phyloP scores from a whole-genome alignment of 1,140 invertebrate genomes.

The Apis florea region DNA sequence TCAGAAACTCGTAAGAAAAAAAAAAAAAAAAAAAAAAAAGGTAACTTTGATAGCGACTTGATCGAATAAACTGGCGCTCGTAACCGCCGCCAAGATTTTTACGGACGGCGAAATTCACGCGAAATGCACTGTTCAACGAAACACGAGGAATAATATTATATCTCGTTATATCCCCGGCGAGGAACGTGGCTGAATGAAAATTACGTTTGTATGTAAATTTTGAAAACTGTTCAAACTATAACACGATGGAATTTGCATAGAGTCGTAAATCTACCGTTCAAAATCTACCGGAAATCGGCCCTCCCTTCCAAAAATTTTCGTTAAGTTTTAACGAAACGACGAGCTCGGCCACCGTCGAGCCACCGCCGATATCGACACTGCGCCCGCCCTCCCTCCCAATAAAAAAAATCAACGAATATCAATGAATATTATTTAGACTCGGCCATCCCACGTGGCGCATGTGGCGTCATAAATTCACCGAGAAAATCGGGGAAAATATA shows the following conservation, averaged over 20 bases:
- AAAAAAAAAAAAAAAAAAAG: background rate
- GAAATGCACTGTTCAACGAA: conserved; percentile 21
- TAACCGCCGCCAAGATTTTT: conserved; percentile 9
- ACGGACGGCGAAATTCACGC: background rate
- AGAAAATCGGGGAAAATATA: background rate
- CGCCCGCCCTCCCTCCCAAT: no score
- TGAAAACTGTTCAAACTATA: conserved; percentile 47
- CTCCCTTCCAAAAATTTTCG: conserved; percentile 34
- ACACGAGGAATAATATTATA: conserved; percentile 54
- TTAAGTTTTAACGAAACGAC: conserved; percentile 48
- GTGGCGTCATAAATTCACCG: background rate
- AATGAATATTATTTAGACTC: conserved; percentile 20
- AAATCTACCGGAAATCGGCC: conserved; percentile 20
- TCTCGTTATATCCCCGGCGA: conserved; percentile 18
- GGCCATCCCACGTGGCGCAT: no score
- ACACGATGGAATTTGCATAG: conserved; percentile 53
- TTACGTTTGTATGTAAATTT: conserved; percentile 60
- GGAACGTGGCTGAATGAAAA: conserved; percentile 40
- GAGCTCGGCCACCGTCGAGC: no score
- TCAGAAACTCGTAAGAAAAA: background rate
- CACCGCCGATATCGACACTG: background rate
- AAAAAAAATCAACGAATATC: conserved; percentile 26
- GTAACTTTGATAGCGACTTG: background rate
- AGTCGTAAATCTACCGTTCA: conserved; percentile 47
- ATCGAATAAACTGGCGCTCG: background rate